These are phyloP conservation scores for Phyllostomus discolor DNA, from an alignment of 2,113 vertebrate species.

Conservation along the genomic window DNA sequence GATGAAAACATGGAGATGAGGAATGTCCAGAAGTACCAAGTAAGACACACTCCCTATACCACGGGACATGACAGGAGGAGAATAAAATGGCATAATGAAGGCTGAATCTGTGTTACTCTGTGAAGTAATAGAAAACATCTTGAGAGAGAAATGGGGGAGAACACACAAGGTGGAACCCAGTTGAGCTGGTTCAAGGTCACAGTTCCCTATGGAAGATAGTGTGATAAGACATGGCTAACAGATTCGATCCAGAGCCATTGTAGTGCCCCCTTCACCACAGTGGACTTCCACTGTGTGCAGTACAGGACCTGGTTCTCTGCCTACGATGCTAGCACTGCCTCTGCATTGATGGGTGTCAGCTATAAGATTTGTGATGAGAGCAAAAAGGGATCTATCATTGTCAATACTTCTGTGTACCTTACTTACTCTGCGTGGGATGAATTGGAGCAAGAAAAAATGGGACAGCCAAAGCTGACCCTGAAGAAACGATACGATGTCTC, in stretches of 20 bases:
- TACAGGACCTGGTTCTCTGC: not conserved
- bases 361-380: not conserved
- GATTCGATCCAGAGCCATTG: conserved; percentile 80
- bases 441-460: not conserved
- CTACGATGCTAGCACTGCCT: not conserved
- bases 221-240: conserved; percentile 86
- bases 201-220: conserved; percentile 86
- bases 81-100: conserved; percentile 65
- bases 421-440: not conserved
- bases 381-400: not conserved
- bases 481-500: not conserved
- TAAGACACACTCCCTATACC: conserved; percentile 81
- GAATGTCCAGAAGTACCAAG: conserved; percentile 72
- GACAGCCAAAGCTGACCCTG: not conserved
- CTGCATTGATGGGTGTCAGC: not conserved
- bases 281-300: conserved; percentile 65
- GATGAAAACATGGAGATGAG: conserved; percentile 79
- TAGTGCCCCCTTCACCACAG: conserved; percentile 77
- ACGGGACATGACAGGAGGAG: conserved; percentile 43
- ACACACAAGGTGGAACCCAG: not conserved
- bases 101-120: not conserved
- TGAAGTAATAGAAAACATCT: not conserved
- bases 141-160: not conserved
- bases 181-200: conserved; percentile 86
- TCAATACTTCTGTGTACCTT: not conserved